Evolutionary conservation across 1,140 invertebrate genomes (phyloP), one percentile per base, ranked within the genome.

Genomic region (Chymomyza costata): DNA sequence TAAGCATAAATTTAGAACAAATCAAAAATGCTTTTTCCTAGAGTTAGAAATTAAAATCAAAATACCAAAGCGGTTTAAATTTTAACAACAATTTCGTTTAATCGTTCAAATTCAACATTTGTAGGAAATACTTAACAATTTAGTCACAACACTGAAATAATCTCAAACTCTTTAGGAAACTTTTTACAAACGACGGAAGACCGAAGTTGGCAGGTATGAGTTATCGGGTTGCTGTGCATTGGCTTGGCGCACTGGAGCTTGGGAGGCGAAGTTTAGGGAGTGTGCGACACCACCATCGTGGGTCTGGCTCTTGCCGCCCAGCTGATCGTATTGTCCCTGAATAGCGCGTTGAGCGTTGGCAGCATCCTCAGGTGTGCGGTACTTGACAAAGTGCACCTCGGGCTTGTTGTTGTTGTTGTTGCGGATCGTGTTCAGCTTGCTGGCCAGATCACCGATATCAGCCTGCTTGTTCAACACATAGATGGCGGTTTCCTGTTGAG

Each of bases 151-250:
- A n/a, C n/a, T n/a, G n/a, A n/a, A n/a, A n/a, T 38, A 34, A 17
- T 6, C 30, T 21, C 8, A 2, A 15, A n/a, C 14, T 40, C 7
- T 40, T 19, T 31, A 43, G 19, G n/a, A 15, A 14, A 30, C 47
- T 46, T 5, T 32, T 71, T 78, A 76, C 15, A 63, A 43, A 32
- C 73, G 67, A 71, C 81, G 81, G 64, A 83, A 78, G 40, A 83
- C 49, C 5, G 80, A 83, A 6, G 74, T 57, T 10, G 81, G 81
- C 64, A 83, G 53, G 44, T 83, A 83, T 3, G 74, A 48, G 57
- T 65, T 69, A 10, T 70, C 62, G 19, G 81, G 81, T 15, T 43
- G 51, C 43, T 73, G 57, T 8, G 68, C 65, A 15, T 44, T 40
- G 13, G 44, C 58, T 17, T 59, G 56, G 41, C 51, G 66, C 1